These are phyloP conservation scores for Eupithecia exiguata DNA, from an alignment of 2,888 invertebrate species.

Conservation along the genomic window DNA sequence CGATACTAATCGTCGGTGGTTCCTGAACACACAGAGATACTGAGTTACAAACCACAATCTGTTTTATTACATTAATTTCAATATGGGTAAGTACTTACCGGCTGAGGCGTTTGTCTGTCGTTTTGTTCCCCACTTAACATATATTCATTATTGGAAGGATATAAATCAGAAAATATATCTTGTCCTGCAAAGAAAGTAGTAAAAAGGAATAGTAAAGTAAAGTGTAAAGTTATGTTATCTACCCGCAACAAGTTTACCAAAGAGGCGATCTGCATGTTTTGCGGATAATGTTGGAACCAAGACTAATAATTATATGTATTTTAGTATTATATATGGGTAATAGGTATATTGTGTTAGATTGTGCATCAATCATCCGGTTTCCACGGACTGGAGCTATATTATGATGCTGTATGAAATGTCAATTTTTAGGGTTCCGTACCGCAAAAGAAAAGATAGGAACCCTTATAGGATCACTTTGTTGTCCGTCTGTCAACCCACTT, in stretches of 20 bases:
- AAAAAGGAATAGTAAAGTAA: conserved; percentile 7
- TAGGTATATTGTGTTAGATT: too few species aligned
- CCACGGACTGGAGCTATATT: neutral
- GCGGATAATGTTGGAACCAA: neutral
- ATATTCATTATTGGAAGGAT: conserved; percentile 65
- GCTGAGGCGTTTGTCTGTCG: conserved; percentile 81
- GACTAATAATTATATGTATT: too few species aligned
- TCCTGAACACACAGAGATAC: conserved; percentile 51
- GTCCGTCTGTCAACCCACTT: too few species aligned
- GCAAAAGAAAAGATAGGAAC: too few species aligned
- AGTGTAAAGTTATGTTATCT: neutral
- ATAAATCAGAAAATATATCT: conserved; percentile 79
- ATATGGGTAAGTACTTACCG: conserved; percentile 60
- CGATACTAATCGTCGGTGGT: conserved; percentile 66
- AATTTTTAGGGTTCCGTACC: too few species aligned
- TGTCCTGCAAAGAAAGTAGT: conserved; percentile 69
- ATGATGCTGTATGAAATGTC: too few species aligned
- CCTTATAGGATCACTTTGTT: too few species aligned
- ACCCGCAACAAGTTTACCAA: neutral
- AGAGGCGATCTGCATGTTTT: neutral
- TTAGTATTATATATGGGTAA: too few species aligned
- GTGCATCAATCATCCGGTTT: neutral
- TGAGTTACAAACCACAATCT: conserved; percentile 12
- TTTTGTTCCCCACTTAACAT: conserved; percentile 75
- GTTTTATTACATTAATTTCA: neutral